Percentiles rank a stretch among this genome's conserved stretches.
Evolutionary conservation across 2,888 invertebrate species (phyloP).

Genomic region (Plagodis pulveraria): DNA sequence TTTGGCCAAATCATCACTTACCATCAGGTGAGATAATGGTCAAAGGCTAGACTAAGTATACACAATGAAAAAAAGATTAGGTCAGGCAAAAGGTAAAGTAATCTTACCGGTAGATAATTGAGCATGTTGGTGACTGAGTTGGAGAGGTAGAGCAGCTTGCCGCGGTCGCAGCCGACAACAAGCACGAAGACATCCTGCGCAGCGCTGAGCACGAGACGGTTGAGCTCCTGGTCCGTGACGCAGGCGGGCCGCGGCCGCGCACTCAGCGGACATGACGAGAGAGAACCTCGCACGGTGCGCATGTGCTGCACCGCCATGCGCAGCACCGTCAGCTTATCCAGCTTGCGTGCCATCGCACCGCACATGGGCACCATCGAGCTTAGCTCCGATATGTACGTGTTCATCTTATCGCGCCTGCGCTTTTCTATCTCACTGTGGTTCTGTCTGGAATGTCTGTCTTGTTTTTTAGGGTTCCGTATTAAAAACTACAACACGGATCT

Average conservation of each 20-base stretch:
- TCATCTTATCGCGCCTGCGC: conserved; percentile 97
- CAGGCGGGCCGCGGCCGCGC: conserved; percentile 92
- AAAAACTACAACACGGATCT: no score
- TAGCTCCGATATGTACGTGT: conserved; percentile 95
- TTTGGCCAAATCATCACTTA: no score
- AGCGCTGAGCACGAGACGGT: conserved; percentile 92
- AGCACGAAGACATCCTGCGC: conserved; percentile 95
- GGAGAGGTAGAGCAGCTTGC: conserved; percentile 95
- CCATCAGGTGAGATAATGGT: no score
- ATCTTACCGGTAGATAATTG: conserved; percentile 91
- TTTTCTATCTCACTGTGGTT: conserved; percentile 99
- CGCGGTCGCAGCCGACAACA: conserved; percentile 96
- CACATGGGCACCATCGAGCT: conserved; percentile 97
- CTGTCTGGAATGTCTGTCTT: conserved; percentile 85
- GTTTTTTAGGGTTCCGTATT: no score
- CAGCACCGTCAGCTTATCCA: conserved; percentile 96
- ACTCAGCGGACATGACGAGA: conserved; percentile 87
- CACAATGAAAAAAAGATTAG: no score
- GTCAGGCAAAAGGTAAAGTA: no score
- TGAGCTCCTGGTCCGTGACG: conserved; percentile 94
- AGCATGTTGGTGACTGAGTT: conserved; percentile 93
- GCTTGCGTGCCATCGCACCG: conserved; percentile 95
- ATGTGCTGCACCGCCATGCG: conserved; percentile 97
- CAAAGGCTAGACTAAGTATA: no score
- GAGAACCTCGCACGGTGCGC: conserved; percentile 86